Evolutionary conservation across 2,888 invertebrate genomes (phyloP).

Genomic region (Artemia sp.): DNA sequence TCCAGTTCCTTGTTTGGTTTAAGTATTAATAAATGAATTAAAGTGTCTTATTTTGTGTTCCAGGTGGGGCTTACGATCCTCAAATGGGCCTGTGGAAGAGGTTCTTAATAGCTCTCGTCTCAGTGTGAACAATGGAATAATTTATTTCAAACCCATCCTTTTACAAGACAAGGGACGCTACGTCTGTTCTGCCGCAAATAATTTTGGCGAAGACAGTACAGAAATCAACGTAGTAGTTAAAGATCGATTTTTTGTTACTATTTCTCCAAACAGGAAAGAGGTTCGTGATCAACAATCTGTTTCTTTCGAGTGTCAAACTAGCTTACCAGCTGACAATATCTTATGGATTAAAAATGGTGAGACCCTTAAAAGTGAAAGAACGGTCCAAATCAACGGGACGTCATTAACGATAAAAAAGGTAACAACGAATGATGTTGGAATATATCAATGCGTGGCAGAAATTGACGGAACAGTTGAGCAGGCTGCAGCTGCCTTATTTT

Average conservation of each 20-base stretch:
- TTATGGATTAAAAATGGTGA: background rate
- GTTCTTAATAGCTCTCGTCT: conserved; percentile 1
- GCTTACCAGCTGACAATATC: background rate
- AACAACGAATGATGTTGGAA: background rate
- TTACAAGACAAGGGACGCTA: background rate
- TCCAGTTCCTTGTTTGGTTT: too few species aligned
- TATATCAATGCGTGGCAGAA: background rate
- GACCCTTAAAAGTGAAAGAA: background rate
- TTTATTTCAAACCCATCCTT: background rate
- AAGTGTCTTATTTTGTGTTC: background rate
- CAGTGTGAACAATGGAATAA: background rate
- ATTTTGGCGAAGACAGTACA: background rate
- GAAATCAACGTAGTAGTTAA: conserved; percentile 3
- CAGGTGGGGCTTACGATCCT: background rate
- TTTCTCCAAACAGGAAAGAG: background rate
- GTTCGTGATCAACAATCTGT: background rate
- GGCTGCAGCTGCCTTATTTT: background rate
- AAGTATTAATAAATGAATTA: too few species aligned
- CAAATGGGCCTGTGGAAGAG: background rate
- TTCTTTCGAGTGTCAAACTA: background rate
- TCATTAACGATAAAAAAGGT: background rate
- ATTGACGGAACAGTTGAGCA: background rate
- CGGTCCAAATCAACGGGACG: background rate
- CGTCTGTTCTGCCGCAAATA: background rate
- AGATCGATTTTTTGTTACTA: background rate